Percentiles rank a stretch among this genome's conserved stretches.
Evolutionary conservation across 2,888 invertebrate genomes (phyloP).

Genomic region (Silvanus unidentatus): DNA sequence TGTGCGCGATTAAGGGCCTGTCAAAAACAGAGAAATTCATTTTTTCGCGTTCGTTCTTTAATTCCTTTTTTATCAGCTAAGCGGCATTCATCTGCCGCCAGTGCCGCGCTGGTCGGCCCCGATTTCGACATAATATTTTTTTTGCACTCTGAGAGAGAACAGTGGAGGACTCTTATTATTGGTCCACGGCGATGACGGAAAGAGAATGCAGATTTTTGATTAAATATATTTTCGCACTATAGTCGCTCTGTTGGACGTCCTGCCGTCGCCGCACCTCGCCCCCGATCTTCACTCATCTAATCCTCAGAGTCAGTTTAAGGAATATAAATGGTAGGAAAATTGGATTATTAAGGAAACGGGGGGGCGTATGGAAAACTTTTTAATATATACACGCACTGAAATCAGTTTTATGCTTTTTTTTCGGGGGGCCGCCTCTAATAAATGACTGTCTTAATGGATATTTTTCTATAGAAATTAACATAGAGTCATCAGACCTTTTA

Average conservation of each 20-base stretch:
- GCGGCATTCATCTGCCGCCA: constrained; percentile 46
- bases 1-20: constrained; percentile 49
- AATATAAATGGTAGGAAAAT: constrained; percentile 27
- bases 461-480: constrained; percentile 26
- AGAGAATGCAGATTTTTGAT: constrained; percentile 32
- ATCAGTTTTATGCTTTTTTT: too few species aligned
- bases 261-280: constrained; percentile 8
- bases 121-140: constrained; percentile 19
- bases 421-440: background rate
- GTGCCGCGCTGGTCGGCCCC: constrained; percentile 22
- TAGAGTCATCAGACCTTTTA: constrained; percentile 26
- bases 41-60: constrained; percentile 49
- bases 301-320: constrained; percentile 24
- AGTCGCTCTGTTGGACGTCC: constrained; percentile 20
- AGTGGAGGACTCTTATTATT: too few species aligned
- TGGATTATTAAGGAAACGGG: constrained; percentile 15
- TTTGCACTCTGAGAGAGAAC: too few species aligned
- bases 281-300: too few species aligned
- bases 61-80: constrained; percentile 50
- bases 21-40: constrained; percentile 51
- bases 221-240: constrained; percentile 34
- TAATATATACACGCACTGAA: too few species aligned
- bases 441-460: background rate
- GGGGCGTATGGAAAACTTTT: too few species aligned
- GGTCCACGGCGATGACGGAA: too few species aligned